These are phyloP conservation scores for Pitta sordida DNA, from an alignment of 2,113 vertebrate species.

Conservation along the genomic window DNA sequence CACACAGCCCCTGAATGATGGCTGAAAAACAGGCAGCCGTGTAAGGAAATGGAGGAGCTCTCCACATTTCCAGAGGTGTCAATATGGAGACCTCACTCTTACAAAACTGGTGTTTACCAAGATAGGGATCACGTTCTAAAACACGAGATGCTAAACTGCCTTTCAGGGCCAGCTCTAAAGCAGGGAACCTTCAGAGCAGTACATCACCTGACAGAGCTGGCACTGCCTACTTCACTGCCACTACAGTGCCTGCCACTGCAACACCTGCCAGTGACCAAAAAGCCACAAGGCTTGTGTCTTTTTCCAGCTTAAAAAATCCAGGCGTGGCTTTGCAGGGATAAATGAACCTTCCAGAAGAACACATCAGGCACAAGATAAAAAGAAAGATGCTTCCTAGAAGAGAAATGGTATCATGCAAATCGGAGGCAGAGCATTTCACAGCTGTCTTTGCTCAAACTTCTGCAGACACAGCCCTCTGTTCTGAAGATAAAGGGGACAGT, in stretches of 20 bases:
- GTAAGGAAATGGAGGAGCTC: not conserved
- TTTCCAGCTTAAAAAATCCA: not conserved
- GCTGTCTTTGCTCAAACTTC: not conserved
- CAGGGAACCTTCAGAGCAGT: not conserved
- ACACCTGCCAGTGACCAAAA: not conserved
- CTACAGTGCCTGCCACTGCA: not conserved
- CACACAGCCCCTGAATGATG: not conserved
- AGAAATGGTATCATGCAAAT: not conserved
- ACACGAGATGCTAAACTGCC: not conserved
- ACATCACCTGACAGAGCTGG: not conserved
- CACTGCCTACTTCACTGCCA: not conserved
- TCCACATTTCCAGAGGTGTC: not conserved
- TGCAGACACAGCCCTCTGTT: not conserved
- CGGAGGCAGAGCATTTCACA: not conserved
- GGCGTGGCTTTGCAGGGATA: not conserved
- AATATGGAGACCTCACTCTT: not conserved
- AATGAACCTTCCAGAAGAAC: not conserved
- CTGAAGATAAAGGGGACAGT: not conserved
- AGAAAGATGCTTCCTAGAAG: not conserved
- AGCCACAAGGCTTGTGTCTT: not conserved
- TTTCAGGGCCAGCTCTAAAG: not conserved
- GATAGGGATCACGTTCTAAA: rapidly evolving
- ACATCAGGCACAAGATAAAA: not conserved
- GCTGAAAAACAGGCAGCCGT: not conserved
- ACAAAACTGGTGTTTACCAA: not conserved